A percentile compares a stretch with the other conserved stretches of the same genome.
Evolutionary conservation across 2,797 vertebrate species (phyloP).

Genomic region (Macropus fuliginosus): DNA sequence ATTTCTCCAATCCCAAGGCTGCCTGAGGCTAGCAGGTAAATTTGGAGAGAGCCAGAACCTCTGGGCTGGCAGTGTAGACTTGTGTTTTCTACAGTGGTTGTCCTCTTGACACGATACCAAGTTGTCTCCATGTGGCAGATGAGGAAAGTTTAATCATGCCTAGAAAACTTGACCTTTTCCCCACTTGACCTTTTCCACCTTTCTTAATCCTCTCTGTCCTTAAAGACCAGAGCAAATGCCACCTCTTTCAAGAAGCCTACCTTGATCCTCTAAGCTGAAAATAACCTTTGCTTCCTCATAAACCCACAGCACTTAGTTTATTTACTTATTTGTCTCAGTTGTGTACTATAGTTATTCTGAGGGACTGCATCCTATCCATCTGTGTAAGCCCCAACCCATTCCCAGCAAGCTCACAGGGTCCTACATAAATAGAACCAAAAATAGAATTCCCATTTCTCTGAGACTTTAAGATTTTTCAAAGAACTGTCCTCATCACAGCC

Average conservation of each 20-base stretch:
- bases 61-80: not conserved
- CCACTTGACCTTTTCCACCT: not conserved
- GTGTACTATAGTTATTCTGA: not conserved
- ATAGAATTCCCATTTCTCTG: not conserved
- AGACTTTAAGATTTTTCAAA: not conserved
- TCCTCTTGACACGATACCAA: not conserved
- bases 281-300: not conserved
- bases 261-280: not conserved
- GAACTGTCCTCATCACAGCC: not conserved
- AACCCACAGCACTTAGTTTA: not conserved
- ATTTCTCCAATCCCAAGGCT: not conserved
- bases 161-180: not conserved
- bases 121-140: not conserved
- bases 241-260: not conserved
- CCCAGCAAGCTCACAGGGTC: too few relatives aligned
- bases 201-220: not conserved
- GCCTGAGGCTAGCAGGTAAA: not conserved
- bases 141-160: not conserved
- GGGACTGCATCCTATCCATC: not conserved
- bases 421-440: not conserved
- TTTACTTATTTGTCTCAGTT: not conserved
- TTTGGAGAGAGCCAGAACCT: not conserved
- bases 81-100: not conserved
- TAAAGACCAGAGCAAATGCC: not conserved
- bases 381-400: not conserved